Evolutionary conservation across 1,140 invertebrate species (phyloP), one percentile per base, ranked within the genome.

Genomic region (Brachionus paranguensis): DNA sequence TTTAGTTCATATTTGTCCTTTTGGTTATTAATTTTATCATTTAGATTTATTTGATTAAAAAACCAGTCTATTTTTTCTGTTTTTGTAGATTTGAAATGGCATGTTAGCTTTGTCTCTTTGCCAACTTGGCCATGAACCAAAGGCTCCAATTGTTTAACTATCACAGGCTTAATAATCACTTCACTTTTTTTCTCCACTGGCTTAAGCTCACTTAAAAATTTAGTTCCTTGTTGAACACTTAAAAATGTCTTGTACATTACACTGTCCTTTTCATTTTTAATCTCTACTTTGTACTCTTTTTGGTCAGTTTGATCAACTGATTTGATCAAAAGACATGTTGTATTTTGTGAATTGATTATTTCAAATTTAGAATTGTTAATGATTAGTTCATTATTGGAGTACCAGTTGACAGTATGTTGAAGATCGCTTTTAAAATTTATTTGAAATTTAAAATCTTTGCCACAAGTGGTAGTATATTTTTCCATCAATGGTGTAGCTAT

Each of bases 1-100:
- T 27, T 50, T 4, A 76, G n/a, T 11, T 76, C 72, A 47, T 76
- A 76, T 50, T 76, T 76, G 50, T 76, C 72, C 27, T 76, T 76
- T 27, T 50, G 72, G 17, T 68, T 81, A 2, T 8, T 43, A 41
- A 60, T 81, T 68, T 81, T 60, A 5, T 81, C 78, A 81, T 24
- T 81, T 45, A 81, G 47, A 27, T 60, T 81, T 20, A 68, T 47
- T 68, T 81, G 53, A 64, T 81, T 81, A 64, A 81, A 68, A 27
- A 33, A 81, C 78, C 78, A 81, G 6, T 81, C 53, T 20, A 81
- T 29, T 64, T 81, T 60, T 24, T 60, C 53, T 50, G 17, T 76
- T 76, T 20, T 76, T 12, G 17, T 41, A 17, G 68, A n/a, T 20
- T 43, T 43, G 24, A 72, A 72, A 8, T 72, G 14, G 24, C 68